A percentile compares a stretch with the other conserved stretches of the same genome.
These are phyloP conservation scores for Acanthopleura granulata DNA, from an alignment of 2,888 invertebrate genomes.

Conservation along the genomic window DNA sequence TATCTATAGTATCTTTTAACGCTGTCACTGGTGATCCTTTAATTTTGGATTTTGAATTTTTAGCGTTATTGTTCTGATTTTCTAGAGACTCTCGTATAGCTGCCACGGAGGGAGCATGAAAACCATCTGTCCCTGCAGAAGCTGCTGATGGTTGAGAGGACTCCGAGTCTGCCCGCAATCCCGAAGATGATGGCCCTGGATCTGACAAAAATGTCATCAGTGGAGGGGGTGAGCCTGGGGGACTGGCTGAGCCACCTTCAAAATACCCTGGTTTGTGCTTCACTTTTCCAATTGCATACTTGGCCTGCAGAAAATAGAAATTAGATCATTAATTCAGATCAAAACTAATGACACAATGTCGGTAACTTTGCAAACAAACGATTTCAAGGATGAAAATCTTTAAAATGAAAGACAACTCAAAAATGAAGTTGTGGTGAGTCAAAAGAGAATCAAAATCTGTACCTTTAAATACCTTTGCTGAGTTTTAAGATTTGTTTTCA, in stretches of 20 bases:
- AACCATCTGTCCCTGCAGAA: conserved; percentile 7
- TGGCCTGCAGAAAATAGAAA: conserved; percentile 53
- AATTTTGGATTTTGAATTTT: conserved; percentile 36
- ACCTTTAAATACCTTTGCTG: too few species aligned
- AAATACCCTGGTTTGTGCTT: conserved; percentile 44
- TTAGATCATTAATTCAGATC: too few species aligned
- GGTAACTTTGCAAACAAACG: too few species aligned
- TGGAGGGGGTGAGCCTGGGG: conserved; percentile 7
- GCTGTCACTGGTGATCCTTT: conserved; percentile 67
- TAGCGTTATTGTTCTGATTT: conserved; percentile 35
- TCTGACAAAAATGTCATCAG: conserved; percentile 21
- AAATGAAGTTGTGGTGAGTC: too few species aligned
- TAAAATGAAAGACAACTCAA: too few species aligned
- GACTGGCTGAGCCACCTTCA: conserved; percentile 16
- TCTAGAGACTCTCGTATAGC: conserved; percentile 51
- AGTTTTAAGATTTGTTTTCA: too few species aligned
- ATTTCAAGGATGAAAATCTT: too few species aligned
- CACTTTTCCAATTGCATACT: conserved; percentile 53
- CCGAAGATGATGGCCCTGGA: conserved; percentile 23
- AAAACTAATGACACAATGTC: too few species aligned
- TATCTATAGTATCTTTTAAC: conserved; percentile 65
- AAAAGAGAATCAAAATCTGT: too few species aligned
- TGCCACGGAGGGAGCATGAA: conserved; percentile 40
- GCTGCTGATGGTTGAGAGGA: conserved; percentile 21
- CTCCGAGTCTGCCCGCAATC: conserved; percentile 18